Evolutionary conservation across 1,140 invertebrate genomes (phyloP), one percentile per base, ranked within the genome.

Genomic region (Cecropterus lyciades): DNA sequence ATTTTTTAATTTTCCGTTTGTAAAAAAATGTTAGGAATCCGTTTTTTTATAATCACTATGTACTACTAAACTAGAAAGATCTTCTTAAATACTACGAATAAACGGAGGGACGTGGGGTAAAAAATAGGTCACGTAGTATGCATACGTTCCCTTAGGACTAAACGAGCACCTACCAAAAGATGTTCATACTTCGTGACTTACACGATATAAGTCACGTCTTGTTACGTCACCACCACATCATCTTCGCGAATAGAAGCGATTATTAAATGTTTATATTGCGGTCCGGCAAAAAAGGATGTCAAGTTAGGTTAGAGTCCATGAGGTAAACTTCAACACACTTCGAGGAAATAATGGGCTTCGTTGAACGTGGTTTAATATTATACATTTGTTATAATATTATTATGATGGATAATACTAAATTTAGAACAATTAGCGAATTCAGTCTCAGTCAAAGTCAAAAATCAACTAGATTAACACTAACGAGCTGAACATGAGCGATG

Each of bases 81-180:
- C n/a, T n/a, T n/a, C n/a, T n/a, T n/a, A n/a, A n/a, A n/a, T n/a
- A n/a, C n/a, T n/a, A n/a, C n/a, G n/a, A n/a, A n/a, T n/a, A n/a
- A n/a, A n/a, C n/a, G n/a, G n/a, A n/a, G n/a, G n/a, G n/a, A n/a
- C n/a, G n/a, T n/a, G n/a, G n/a, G n/a, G n/a, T n/a, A n/a, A n/a
- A n/a, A n/a, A n/a, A n/a, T n/a, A n/a, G n/a, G n/a, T n/a, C n/a
- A n/a, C n/a, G n/a, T n/a, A n/a, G n/a, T n/a, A n/a, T n/a, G n/a
- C n/a, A n/a, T n/a, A n/a, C n/a, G n/a, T n/a, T n/a, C n/a, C n/a
- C n/a, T n/a, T n/a, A n/a, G 13, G 33, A 43, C 46, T 30, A 67
- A 71, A 43, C 60, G 43, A 55, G 60, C 76, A 83, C 76, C 80
- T 76, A 80, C 80, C 66, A 75, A 73, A 72, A 51, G 52, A 68